Percentiles rank a stretch among this genome's conserved stretches.
These are phyloP conservation scores for Felis catus DNA, from an alignment of 2,113 vertebrate genomes.

Conservation along the genomic window F.catus_Fca126_mat1.0 CM031415.1:177023001-177023500, in stretches of 20 bases:
- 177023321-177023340: constrained; percentile 67
- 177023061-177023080: background rate
- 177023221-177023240: constrained; percentile 77
- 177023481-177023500: background rate
- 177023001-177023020: background rate
- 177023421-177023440: constrained; percentile 29
- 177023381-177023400: constrained; percentile 65
- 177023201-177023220: constrained; percentile 45
- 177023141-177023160: constrained; percentile 54
- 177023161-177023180: constrained; percentile 48
- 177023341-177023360: constrained; percentile 73
- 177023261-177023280: constrained; percentile 59
- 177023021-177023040: background rate
- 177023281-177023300: constrained; percentile 60
- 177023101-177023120: constrained; percentile 51
- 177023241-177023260: constrained; percentile 47
- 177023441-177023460: background rate
- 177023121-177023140: constrained; percentile 21
- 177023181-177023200: constrained; percentile 59
- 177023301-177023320: constrained; percentile 66
- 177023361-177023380: constrained; percentile 71
- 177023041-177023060: background rate
- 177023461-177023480: background rate
- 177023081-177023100: constrained; percentile 37
- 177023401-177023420: constrained; percentile 37